Evolutionary conservation across 2,797 vertebrate species (phyloP).

Genomic region (Remorina albescens): DNA sequence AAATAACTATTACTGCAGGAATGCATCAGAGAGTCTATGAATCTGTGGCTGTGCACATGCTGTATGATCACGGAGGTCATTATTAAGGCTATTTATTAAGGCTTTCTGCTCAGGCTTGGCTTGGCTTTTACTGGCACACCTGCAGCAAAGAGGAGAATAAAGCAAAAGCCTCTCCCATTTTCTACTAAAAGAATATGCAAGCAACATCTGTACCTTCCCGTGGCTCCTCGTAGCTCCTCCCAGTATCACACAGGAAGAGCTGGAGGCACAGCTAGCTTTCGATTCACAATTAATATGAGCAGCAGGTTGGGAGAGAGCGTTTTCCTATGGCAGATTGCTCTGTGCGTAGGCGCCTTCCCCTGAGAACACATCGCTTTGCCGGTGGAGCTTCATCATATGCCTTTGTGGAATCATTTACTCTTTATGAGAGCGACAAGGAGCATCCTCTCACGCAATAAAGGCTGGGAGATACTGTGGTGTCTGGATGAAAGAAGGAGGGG

Average conservation of each 20-base stretch:
- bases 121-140: constrained; percentile 37
- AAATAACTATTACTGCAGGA: constrained; percentile 25
- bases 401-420: constrained; percentile 73
- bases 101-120: constrained; percentile 23
- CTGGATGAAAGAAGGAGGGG: constrained; percentile 37
- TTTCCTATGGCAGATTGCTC: constrained; percentile 68
- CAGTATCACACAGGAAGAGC: constrained; percentile 56
- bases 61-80: constrained; percentile 30
- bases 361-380: constrained; percentile 64
- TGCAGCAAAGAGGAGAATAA: constrained; percentile 43
- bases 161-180: constrained; percentile 40
- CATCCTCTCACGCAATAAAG: constrained; percentile 72
- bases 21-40: constrained; percentile 32
- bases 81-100: constrained; percentile 38
- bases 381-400: constrained; percentile 64
- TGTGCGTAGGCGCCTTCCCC: constrained; percentile 67
- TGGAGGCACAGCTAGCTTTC: constrained; percentile 60
- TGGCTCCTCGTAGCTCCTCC: constrained; percentile 44
- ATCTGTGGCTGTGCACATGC: constrained; percentile 33
- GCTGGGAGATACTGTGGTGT: constrained; percentile 56
- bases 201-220: constrained; percentile 65
- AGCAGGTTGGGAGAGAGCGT: constrained; percentile 71
- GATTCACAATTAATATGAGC: constrained; percentile 82
- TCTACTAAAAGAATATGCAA: constrained; percentile 37
- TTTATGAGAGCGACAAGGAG: constrained; percentile 73